These are phyloP conservation scores for Globia sparganii DNA, from an alignment of 2,888 invertebrate species.

Conservation along the genomic window DNA sequence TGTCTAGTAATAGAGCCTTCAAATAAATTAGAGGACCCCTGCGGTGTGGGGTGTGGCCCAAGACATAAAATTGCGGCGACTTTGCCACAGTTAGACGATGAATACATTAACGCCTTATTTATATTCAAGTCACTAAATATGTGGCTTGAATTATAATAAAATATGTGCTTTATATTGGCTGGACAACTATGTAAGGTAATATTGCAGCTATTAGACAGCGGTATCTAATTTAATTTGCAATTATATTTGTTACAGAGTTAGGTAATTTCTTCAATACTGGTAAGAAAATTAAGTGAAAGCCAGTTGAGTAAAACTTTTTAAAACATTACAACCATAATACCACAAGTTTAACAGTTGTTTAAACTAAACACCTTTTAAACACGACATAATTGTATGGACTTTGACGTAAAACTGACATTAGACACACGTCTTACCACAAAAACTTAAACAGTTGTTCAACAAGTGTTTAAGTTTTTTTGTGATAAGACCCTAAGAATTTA, in stretches of 20 bases:
- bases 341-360: no score
- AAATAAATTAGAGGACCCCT: constrained; percentile 84
- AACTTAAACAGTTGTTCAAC: no score
- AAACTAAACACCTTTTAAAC: no score
- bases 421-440: no score
- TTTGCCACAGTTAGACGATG: constrained; percentile 36
- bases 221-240: constrained; percentile 49
- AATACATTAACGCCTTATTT: constrained; percentile 53
- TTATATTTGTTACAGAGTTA: constrained; percentile 43
- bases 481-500: no score
- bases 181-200: constrained; percentile 36
- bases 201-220: constrained; percentile 39
- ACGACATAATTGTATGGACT: no score
- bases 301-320: not conserved
- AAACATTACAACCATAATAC: no score
- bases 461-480: no score
- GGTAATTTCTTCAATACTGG: constrained; percentile 34
- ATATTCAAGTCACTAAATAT: constrained; percentile 49
- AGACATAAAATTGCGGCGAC: constrained; percentile 55
- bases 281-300: constrained; percentile 29
- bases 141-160: constrained; percentile 50
- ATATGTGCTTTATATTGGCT: constrained; percentile 48
- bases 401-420: no score
- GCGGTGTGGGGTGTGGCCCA: constrained; percentile 68
- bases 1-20: constrained; percentile 80